Base-by-base conservation (phyloP, 2,113 vertebrate genomes). In the Rhabdornis inornatus region DNA sequence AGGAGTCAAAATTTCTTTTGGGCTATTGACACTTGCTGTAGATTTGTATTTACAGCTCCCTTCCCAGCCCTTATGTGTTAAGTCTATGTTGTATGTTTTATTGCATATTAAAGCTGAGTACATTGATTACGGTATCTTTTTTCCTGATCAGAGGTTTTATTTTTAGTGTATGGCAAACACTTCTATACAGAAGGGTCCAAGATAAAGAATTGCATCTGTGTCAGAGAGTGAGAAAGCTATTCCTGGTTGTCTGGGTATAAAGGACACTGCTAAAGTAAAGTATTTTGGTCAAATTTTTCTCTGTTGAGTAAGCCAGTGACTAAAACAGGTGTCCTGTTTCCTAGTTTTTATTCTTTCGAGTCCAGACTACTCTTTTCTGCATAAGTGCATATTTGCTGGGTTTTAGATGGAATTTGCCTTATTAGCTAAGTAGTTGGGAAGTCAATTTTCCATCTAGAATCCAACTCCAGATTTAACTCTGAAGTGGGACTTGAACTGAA, bases 371-470 rank as follows among this genome's bases (percentile, higher is more conserved):
- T 60, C 7, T 56, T 60, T 84, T 63, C 35, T 68, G 15, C 17
- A 3, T 8, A 61, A 65, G 18, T 3, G 4, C 0, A 0, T 70
- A 35, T 22, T 68, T 68, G 1, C 18, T 84, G 45, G 5, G 7
- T 24, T 72, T 93, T 50, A 68, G 15, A 45, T 30, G 49, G 33
- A 42, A 59, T 37, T 64, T 71, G 19, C 13, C 13, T 50, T 53
- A 39, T 47, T 55, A 87, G 9, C 19, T 31, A 42, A 31, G 25
- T 33, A 59, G 33, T 10, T 53, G 17, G 20, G 15, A 96, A 71
- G 19, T 42, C 5, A 49, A 10, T 92, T 75, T 61, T 42, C 40
- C 40, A 42, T 52, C 6, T 50, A 39, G 23, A 68, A 59, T 72
- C 30, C 21, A 35, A 15, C 18, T 72, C 31, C 11, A 71, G 24